Evolutionary conservation across 23 tunicate species (phyloP), one percentile per base, ranked within the genome.

Genomic region (Ciona savignyi): DNA sequence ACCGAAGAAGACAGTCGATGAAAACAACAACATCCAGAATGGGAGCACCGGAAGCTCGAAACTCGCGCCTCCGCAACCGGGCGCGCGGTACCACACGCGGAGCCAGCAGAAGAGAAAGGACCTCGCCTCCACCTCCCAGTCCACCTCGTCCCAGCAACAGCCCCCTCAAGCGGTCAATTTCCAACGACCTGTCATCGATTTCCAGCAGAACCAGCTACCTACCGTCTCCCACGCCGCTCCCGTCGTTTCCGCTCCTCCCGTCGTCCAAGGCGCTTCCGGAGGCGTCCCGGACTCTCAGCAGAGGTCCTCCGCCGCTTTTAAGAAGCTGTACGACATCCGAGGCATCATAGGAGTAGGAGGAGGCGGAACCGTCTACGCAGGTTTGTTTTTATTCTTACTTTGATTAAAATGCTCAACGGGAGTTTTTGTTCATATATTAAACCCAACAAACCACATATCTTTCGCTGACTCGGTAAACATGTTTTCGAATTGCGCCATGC

Each of bases 291-390:
- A 49, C 64, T 32, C 63, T 19, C 76, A 72, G 20, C 78, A 32
- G 31, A 33, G 83, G 15, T 70, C 82, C 24, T 77, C 78, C 24
- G 31, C 84, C 0, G 72, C 96, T 2, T 80, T 92, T 32, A 84
- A 75, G 62, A 80, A 80, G 48, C 63, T 85, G 62, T 92, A 92
- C 74, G 98, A 92, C 61, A 80, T 92, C 75, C 82, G 83, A 30
- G 98, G 98, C 34, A 71, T 86, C 31, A 80, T 94, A 51, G 99
- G 99, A 70, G 92, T 79, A 30, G 99, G 99, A 20, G 99, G 99
- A 11, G 99, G 99, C 22, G 99, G 99, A 24, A 84, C 85, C 27
- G 99, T 94, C 23, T 87, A 83, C 75, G 99, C 90, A 4, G 99
- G 99, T 86, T 42, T 42, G 32, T 70, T 83, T 76, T 3, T 0